Evolutionary conservation across 2,113 vertebrate species (phyloP).

Genomic region (Romanogobio albipinnatus): DNA sequence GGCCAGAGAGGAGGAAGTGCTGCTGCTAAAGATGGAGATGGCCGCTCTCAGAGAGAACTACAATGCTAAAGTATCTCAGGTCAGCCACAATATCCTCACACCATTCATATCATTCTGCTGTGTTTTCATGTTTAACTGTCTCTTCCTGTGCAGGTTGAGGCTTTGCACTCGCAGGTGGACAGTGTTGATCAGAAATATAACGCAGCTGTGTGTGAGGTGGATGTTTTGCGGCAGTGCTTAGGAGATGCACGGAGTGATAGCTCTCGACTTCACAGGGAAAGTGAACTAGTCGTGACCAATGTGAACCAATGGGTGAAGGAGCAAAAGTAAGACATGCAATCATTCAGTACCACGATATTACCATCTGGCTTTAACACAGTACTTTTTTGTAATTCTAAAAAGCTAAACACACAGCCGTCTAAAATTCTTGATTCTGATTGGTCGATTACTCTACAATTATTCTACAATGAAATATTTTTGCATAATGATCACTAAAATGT

Average conservation of each 20-base stretch:
- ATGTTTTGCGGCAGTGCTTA: constrained; percentile 62
- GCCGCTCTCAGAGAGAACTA: constrained; percentile 71
- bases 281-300: constrained; percentile 73
- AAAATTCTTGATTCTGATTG: background rate
- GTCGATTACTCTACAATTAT: background rate
- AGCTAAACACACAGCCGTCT: background rate
- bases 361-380: background rate
- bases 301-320: constrained; percentile 74
- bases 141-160: constrained; percentile 53
- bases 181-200: constrained; percentile 57
- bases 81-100: constrained; percentile 32
- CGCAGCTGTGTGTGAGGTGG: constrained; percentile 51
- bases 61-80: constrained; percentile 68
- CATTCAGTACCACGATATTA: constrained; percentile 23
- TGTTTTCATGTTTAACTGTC: background rate
- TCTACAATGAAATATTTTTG: background rate
- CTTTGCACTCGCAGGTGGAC: constrained; percentile 54
- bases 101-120: background rate
- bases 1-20: constrained; percentile 71
- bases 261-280: constrained; percentile 63
- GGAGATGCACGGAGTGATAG: constrained; percentile 56
- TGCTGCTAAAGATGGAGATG: constrained; percentile 76
- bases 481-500: background rate
- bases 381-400: background rate
- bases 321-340: constrained; percentile 69